phyloP scores from a whole-genome alignment of 2,797 vertebrate genomes.

The Erithacus rubecula region DNA sequence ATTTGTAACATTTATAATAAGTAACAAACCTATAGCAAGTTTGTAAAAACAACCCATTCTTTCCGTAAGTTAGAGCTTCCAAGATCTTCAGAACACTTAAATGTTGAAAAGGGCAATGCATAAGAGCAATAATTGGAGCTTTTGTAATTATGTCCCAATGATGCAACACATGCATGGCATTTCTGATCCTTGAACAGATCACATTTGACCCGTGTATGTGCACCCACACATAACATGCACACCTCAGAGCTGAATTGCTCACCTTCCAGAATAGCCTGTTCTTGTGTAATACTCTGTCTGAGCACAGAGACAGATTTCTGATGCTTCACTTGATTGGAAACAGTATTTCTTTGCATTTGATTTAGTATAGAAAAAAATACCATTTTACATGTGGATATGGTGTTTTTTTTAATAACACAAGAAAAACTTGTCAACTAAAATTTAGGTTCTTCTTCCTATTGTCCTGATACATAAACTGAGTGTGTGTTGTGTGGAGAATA shows the following conservation, averaged over 20 bases:
- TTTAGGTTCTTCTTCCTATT: background rate
- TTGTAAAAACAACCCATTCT: background rate
- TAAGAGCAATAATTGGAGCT: background rate
- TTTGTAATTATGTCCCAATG: background rate
- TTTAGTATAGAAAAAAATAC: background rate
- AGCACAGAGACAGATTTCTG: background rate
- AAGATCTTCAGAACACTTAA: background rate
- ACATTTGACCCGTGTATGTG: background rate
- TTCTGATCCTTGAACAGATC: background rate
- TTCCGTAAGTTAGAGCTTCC: background rate
- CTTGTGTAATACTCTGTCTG: background rate
- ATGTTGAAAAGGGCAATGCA: background rate
- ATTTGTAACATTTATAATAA: background rate
- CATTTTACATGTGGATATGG: background rate
- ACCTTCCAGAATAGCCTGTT: conserved; percentile 14
- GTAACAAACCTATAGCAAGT: background rate
- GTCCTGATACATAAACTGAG: background rate
- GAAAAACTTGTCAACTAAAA: background rate
- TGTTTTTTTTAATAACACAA: background rate
- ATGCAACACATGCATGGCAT: background rate
- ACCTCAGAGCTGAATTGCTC: background rate
- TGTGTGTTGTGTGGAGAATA: background rate
- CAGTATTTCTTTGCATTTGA: background rate
- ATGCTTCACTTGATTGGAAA: background rate
- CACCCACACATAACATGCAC: background rate